Evolutionary conservation across 1,140 invertebrate genomes (phyloP).

Genomic region (Eumaeus atala): DNA sequence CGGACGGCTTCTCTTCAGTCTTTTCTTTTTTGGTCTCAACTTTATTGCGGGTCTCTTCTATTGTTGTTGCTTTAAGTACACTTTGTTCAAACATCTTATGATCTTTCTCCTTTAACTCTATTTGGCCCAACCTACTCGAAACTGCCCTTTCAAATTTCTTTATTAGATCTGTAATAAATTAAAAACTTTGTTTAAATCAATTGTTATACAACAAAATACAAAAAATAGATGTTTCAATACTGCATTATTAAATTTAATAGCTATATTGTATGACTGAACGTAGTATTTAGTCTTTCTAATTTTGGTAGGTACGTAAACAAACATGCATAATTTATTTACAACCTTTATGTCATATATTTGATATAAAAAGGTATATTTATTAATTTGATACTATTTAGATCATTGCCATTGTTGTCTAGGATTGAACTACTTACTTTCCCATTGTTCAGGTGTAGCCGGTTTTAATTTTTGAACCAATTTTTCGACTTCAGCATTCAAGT

Average conservation of each 20-base stretch:
- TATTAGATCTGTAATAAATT: slow-evolving; percentile 44
- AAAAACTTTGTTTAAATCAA: slow-evolving; percentile 11
- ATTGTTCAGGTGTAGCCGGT: slow-evolving; percentile 58
- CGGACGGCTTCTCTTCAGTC: slow-evolving; percentile 35
- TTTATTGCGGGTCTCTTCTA: slow-evolving; percentile 34
- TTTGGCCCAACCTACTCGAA: slow-evolving; percentile 29
- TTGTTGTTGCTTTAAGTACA: slow-evolving; percentile 34
- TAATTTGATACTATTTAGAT: no score
- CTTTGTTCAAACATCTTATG: slow-evolving; percentile 23
- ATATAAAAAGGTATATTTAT: no score
- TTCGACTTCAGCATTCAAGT: slow-evolving; percentile 55
- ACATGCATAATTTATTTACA: no score
- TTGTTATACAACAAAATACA: no score
- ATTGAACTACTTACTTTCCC: slow-evolving; percentile 52
- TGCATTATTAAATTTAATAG: no score
- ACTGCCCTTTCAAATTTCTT: slow-evolving; percentile 50
- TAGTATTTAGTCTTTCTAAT: no score
- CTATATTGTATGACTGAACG: no score
- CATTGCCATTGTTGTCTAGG: no score
- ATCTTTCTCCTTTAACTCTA: slow-evolving; percentile 23
- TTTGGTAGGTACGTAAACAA: no score
- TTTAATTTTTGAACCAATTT: slow-evolving; percentile 61
- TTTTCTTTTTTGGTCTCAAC: slow-evolving; percentile 30
- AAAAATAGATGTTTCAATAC: no score
- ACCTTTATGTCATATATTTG: no score